Conservation (phyloP, 2,888 invertebrate genomes). For the Erpobdella octoculata region DNA sequence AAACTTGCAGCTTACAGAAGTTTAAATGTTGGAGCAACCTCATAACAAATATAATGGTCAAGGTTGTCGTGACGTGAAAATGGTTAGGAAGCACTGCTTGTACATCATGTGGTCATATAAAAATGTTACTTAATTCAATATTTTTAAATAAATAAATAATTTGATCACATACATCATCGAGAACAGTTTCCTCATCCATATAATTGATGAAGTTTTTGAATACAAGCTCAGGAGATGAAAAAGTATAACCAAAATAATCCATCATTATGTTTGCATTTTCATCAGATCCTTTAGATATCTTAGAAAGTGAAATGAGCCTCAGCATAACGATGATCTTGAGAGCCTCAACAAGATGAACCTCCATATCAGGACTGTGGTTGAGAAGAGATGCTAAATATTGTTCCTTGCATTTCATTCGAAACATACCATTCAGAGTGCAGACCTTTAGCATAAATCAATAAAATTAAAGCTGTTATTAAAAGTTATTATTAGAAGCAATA, state of each 20-base stretch:
- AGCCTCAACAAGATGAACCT: conserved; percentile 11
- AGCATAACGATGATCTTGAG: conserved; percentile 10
- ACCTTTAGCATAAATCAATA: neutral
- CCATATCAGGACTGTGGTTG: conserved; percentile 19
- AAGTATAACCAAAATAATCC: neutral
- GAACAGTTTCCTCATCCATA: neutral
- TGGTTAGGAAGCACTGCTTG: too few species aligned
- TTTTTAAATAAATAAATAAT: neutral
- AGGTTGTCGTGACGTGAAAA: too few species aligned
- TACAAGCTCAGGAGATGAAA: neutral
- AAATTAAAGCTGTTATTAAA: neutral
- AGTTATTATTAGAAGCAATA: neutral
- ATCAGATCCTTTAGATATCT: too few species aligned
- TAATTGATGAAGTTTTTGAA: conserved; percentile 15
- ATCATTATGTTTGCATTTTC: neutral
- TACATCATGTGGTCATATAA: too few species aligned
- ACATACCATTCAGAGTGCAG: neutral
- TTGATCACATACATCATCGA: neutral
- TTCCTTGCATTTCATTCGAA: neutral
- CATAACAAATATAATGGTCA: too few species aligned
- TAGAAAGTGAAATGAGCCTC: conserved; percentile 1
- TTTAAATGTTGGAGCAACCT: too few species aligned
- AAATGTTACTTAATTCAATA: too few species aligned
- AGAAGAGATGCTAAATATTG: conserved; percentile 13
- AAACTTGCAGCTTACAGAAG: too few species aligned